Base-by-base conservation (phyloP, 1,140 invertebrate species). In the Heliconius himera region DNA sequence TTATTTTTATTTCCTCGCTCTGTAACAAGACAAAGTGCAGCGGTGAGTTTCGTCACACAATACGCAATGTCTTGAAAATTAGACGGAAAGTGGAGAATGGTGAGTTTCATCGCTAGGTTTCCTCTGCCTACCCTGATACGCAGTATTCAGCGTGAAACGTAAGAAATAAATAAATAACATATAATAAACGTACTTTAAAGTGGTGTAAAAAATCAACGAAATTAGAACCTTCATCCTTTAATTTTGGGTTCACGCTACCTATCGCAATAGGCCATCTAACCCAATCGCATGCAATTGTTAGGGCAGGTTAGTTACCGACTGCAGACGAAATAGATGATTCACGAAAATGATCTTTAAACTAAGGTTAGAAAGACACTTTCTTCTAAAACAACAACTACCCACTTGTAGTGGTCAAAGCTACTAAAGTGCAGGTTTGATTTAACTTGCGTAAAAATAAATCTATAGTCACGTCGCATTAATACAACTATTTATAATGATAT, bases 261-360 rank as follows among this genome's bases (percentile, higher is more conserved):
- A 70, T 13, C 70, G 16, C 41, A 74, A 26, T 36, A 49, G 22
- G 60, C 41, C 60, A 74, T 80, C 73, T 72, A 80, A 80, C 46
- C 49, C 46, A 76, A 80, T 76, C 46, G 51, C 54, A 60, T 51
- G 70, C 36, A 71, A 72, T 75, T 80, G 80, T 81, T 81, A 76
- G 80, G 80, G 56, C 22, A 81, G 80, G 80, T 81, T 81, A 81
- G 80, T 81, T 78, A 78, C 70, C 26, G 60, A 74, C 72, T 60
- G 41, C 38, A 70, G 38, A 76, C 26, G 46, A 54, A 54, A 70
- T 11, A 36, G 13, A 70, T 56, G 72, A 29, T 38, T 78, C 54
- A 36, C 38, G 20, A 74, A 78, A 78, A 78, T 78, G 38, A 70
- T 20, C 54, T 72, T 70, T 78, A 74, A 66, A 29, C 1, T 13